Evolutionary conservation across 2,888 invertebrate species (phyloP), one percentile per base, ranked within the genome.

Genomic region (Rhamphomyia laevipes): DNA sequence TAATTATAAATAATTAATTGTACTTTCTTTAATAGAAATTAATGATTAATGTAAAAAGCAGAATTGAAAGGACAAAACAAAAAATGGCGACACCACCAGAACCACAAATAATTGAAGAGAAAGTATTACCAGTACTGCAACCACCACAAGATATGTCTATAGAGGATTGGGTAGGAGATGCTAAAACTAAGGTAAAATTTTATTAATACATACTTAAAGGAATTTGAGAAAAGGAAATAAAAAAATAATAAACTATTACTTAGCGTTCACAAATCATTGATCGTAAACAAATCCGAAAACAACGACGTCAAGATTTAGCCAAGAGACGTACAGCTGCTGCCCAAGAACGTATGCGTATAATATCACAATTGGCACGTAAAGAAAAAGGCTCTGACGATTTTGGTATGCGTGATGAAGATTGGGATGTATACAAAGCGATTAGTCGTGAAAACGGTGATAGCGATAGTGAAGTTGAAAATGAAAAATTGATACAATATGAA

Each of bases 401-500:
- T 73, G 94, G 94, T 30, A 82, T 86, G 73, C 78, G 90, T 58
- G 94, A 94, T 67, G 90, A 91, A 62, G 94, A 95, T 66, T 95
- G 94, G 94, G 92, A 94, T 70, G 92, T 94, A 2, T 95, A 95
- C 63, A 94, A 94, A 72, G 87, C 82, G 21, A 89, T 94, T 48
- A 84, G 80, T 60, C 73, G 76, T 60, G 80, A 81, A 61, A 68
- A 82, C 49, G 84, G 83, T 1, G 93, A 93, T 68, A 90, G 90
- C 1, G 94, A 94, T 64, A 92, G 92, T 17, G 94, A 94, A 62
- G 84, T 85, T 11, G 94, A 95, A 66, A 89, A 88, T 57, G 93
- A 93, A 63, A 84, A 88, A 57, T 71, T 95, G 3, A 60, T 90
- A 47, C 93, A 93, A 66, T 73, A 88, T 15, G 94, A 94, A 62